Base-by-base conservation (phyloP, 2,888 invertebrate species). In the Volucella inanis region DNA sequence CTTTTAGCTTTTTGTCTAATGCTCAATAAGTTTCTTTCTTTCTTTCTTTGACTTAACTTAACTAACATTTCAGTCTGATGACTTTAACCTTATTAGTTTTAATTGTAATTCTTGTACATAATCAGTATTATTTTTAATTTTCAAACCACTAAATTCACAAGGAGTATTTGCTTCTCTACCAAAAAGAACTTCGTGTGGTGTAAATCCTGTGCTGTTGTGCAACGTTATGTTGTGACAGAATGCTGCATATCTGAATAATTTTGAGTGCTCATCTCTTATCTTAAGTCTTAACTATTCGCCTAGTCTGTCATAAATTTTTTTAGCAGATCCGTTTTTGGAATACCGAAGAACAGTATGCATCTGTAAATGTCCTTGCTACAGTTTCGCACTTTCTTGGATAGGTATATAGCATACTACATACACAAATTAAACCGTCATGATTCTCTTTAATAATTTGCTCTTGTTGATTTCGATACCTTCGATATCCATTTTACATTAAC, bases 91-190 rank as follows among this genome's bases (percentile, higher is more conserved):
- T 15, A 11, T 38, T 70, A 70, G 49, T 38, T 70, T 68, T 47
- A 47, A 38, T 57, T 68, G 68, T 31, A 68, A 45, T 52, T 70
- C 38, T n/a, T 70, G 57, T 3, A 47, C 57, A 38, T 70, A 70
- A 39, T 57, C 57, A 12, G 49, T 57, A 8, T 41, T 11, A 55
- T 38, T 70, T 14, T 70, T 70, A 39, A 38, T 39, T 2, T 49
- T 70, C 6, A 49, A 39, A 11, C 8, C 49, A 15, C 68, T 47
- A 6, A 57, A 70, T 11, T 57, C 39, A n/a, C 49, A 49, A 8
- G 68, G 68, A 12, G 22, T 14, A 38, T 57, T 68, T 1, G 55
- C 47, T 38, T 68, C 57, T 14, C 68, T 68, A 55, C 55, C 68
- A 38, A 68, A 57, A 12, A 57, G 8, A 15, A 57, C 15, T 47